These are phyloP conservation scores for Rhea americana DNA, from an alignment of 2,113 vertebrate species.

Conservation along the genomic window DNA sequence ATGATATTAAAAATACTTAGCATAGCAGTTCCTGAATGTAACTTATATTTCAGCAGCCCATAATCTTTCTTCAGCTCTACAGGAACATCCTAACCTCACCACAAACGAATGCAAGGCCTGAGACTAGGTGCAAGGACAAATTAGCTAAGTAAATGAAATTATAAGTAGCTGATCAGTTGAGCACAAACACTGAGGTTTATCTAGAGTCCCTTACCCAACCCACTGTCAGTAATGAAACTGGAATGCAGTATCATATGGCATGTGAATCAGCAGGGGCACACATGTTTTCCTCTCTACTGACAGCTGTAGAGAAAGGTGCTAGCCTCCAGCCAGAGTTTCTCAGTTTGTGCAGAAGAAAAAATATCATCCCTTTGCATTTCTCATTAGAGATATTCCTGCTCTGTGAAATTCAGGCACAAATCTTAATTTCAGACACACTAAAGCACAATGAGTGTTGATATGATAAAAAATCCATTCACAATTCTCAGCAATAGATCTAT, in stretches of 20 bases:
- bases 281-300: background rate
- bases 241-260: background rate
- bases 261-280: conserved; percentile 25
- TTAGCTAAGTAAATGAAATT: background rate
- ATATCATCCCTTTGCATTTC: background rate
- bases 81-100: background rate
- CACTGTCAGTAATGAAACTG: background rate
- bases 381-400: background rate
- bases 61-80: background rate
- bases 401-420: background rate
- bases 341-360: background rate
- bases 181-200: background rate
- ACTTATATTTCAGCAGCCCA: background rate
- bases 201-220: background rate
- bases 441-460: background rate
- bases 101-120: background rate
- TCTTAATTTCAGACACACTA: background rate
- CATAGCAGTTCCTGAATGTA: background rate
- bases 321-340: background rate
- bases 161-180: background rate
- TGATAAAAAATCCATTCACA: background rate
- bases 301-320: background rate
- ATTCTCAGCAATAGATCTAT: background rate
- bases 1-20: background rate
- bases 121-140: background rate